Evolutionary conservation across 2,888 invertebrate species (phyloP).

Genomic region (Pardosa pseudoannulata): DNA sequence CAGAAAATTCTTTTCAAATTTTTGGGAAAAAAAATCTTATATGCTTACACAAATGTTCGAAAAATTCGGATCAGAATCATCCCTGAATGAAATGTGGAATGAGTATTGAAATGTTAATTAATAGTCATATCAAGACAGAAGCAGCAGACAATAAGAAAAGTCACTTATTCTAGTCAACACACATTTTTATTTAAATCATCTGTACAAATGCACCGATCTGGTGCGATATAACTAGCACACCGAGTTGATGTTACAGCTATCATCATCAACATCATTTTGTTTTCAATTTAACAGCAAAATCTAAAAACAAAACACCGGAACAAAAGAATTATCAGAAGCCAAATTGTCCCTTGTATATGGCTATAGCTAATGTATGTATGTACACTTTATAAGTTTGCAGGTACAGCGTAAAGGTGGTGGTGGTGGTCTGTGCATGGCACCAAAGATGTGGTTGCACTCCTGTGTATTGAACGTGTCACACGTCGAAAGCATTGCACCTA

Average conservation of each 20-base stretch:
- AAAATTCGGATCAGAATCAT: no score
- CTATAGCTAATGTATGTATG: neutral
- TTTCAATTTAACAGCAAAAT: neutral
- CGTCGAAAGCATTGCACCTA: no score
- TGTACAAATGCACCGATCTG: constrained; percentile 53
- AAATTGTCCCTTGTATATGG: neutral
- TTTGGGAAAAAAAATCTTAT: no score
- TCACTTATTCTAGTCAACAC: constrained; percentile 43
- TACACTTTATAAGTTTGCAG: constrained; percentile 5
- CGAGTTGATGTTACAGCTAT: no score
- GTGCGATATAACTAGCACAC: neutral
- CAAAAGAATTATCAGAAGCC: neutral
- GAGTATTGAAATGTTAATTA: no score
- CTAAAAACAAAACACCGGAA: neutral
- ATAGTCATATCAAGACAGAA: no score
- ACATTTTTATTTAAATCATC: constrained; percentile 66
- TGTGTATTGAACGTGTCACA: no score
- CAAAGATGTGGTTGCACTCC: neutral
- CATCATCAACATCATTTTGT: no score
- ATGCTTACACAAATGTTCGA: no score
- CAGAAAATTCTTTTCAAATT: no score
- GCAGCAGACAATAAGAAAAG: no score
- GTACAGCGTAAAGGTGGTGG: neutral
- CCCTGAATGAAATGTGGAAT: no score
- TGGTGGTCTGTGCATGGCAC: neutral